A percentile compares a stretch with the other conserved stretches of the same genome.
phyloP scores from a whole-genome alignment of 2,113 vertebrate genomes.

The Emydura subglobosa region DNA sequence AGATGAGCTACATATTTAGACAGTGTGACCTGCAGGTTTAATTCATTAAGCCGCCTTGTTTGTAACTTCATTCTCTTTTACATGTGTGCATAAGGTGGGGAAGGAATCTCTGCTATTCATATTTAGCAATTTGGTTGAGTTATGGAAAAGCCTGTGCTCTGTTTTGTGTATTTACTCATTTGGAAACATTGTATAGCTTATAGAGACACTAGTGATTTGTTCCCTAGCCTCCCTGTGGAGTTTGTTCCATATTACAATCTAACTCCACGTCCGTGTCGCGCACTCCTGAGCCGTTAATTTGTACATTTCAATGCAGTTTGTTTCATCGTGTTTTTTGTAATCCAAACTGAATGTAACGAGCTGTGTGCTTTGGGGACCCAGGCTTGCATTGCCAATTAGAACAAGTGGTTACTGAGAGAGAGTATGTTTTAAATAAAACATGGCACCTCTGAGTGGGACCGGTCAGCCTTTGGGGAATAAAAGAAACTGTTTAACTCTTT shows the following conservation, averaged over 20 bases:
- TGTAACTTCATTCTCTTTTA: constrained; percentile 42
- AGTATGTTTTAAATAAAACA: constrained; percentile 87
- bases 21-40: constrained; percentile 42
- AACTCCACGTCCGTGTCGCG: constrained; percentile 76
- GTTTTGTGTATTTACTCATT: constrained; percentile 76
- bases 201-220: constrained; percentile 79
- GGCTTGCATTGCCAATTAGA: constrained; percentile 87
- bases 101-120: constrained; percentile 37
- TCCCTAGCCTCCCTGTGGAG: constrained; percentile 75
- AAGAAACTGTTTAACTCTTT: constrained; percentile 76
- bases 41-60: constrained; percentile 64
- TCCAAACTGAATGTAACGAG: constrained; percentile 85
- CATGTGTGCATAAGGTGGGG: constrained; percentile 38
- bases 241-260: constrained; percentile 81
- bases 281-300: constrained; percentile 82
- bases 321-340: constrained; percentile 85
- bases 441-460: constrained; percentile 74
- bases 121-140: constrained; percentile 76
- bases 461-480: constrained; percentile 65
- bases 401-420: constrained; percentile 83
- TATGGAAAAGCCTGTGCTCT: constrained; percentile 72
- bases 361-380: constrained; percentile 83
- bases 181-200: constrained; percentile 77
- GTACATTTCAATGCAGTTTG: constrained; percentile 85
- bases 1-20: constrained; percentile 48